Base-by-base conservation (phyloP, 2,797 vertebrate species). In the Argyrosomus regius region DNA sequence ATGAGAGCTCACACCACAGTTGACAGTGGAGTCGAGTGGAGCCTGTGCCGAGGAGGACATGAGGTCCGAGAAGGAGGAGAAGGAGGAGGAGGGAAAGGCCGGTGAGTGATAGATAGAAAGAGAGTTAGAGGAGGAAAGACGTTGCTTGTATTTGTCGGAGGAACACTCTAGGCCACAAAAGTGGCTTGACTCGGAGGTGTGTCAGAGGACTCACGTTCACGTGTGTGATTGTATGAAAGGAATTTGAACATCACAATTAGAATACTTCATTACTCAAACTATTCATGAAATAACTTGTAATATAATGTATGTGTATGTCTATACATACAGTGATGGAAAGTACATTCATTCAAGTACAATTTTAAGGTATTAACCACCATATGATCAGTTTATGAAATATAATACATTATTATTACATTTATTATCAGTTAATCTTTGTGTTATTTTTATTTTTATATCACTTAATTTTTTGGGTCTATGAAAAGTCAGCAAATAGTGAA, bases 11-110 rank as follows among this genome's bases (percentile, higher is more conserved):
- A 83, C 78, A 91, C 79, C 88, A 31, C 54, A 61, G 24, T 65
- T 92, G 87, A 95, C 91, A 93, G 93, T 95, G 94, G 93, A 95
- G 92, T 73, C 91, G 28, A 90, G 89, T 12, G 84, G 91, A 94
- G 88, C 89, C 85, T 72, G 85, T 80, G 91, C 86, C 49, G 72
- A 84, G 86, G 83, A 85, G 87, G 91, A 89, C 89, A 95, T 95
- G 94, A 93, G 91, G 92, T 93, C 94, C 79, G 93, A 95, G 84
- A 93, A 84, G 87, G 94, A 95, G 35, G 35, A 39, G 89, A 95
- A 94, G 84, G 92, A 86, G 87, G 94, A 95, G 88, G 92, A 95
- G 77, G 92, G 91, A 73, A 94, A 88, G 84, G 81, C 93, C 22
- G 94, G 94, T 96, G 89, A 95, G 95, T 93, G 85, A 56, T 57